These are phyloP conservation scores for Globicephala melas DNA, from an alignment of 2,113 vertebrate species.

Conservation along the genomic window DNA sequence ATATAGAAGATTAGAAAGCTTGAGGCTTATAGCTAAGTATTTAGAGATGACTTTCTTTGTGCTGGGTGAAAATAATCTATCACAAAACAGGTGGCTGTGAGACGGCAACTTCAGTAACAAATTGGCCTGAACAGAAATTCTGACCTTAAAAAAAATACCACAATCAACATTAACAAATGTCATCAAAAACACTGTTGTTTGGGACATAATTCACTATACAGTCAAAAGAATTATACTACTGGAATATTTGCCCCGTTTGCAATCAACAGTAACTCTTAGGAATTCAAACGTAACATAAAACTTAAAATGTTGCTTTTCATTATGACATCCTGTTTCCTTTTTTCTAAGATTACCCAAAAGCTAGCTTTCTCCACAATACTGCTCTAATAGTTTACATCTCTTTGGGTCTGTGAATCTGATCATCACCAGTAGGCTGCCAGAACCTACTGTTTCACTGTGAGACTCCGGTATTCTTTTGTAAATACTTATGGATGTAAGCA, in stretches of 20 bases:
- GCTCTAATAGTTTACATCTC: background rate
- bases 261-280: background rate
- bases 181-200: background rate
- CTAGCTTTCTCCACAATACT: no score
- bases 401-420: background rate
- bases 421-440: background rate
- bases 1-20: conserved; percentile 49
- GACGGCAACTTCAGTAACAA: conserved; percentile 12
- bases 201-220: background rate
- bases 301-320: background rate
- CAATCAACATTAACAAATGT: background rate
- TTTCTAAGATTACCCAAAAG: background rate
- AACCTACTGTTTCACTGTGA: background rate
- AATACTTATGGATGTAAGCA: background rate
- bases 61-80: background rate
- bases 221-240: background rate
- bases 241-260: background rate
- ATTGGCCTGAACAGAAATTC: background rate
- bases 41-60: conserved; percentile 19
- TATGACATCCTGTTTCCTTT: background rate
- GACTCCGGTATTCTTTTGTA: background rate
- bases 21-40: conserved; percentile 11
- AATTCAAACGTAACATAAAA: background rate
- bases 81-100: background rate
- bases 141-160: background rate